These are phyloP conservation scores for Lasioglossum vierecki DNA, from an alignment of 2,888 invertebrate genomes.

Conservation along the genomic window DNA sequence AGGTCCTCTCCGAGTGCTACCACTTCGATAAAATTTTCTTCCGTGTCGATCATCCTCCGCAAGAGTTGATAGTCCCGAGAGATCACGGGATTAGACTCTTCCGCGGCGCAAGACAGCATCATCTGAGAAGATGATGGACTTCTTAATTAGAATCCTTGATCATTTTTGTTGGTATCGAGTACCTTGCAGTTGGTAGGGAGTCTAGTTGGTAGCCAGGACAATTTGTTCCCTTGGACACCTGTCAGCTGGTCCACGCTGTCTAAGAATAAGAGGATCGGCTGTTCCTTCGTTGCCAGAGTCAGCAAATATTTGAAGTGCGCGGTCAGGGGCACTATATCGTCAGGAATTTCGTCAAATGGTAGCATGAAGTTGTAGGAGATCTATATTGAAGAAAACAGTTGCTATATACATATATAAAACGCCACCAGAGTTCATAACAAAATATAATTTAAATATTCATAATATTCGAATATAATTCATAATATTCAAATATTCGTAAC, in stretches of 20 bases:
- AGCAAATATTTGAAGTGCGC: constrained; percentile 98
- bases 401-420: background rate
- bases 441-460: background rate
- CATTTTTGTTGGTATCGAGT: constrained; percentile 31
- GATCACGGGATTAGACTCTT: constrained; percentile 93
- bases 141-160: background rate
- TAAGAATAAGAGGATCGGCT: constrained; percentile 95
- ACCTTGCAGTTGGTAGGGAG: constrained; percentile 96
- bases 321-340: constrained; percentile 97
- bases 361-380: constrained; percentile 96
- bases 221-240: constrained; percentile 96
- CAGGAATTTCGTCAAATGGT: constrained; percentile 96
- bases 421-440: background rate
- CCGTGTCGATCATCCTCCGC: constrained; percentile 94
- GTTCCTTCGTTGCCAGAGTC: constrained; percentile 91
- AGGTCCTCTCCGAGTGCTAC: constrained; percentile 95
- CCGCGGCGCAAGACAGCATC: constrained; percentile 95
- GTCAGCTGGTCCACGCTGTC: constrained; percentile 99
- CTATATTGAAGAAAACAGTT: constrained; percentile 81
- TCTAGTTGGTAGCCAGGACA: constrained; percentile 97
- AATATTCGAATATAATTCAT: no score
- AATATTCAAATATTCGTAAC: background rate
- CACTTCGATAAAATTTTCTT: constrained; percentile 95
- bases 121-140: constrained; percentile 85
- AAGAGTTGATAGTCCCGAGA: constrained; percentile 94